phyloP scores from a whole-genome alignment of 2,888 invertebrate genomes.

The Tipula vernalis region DNA sequence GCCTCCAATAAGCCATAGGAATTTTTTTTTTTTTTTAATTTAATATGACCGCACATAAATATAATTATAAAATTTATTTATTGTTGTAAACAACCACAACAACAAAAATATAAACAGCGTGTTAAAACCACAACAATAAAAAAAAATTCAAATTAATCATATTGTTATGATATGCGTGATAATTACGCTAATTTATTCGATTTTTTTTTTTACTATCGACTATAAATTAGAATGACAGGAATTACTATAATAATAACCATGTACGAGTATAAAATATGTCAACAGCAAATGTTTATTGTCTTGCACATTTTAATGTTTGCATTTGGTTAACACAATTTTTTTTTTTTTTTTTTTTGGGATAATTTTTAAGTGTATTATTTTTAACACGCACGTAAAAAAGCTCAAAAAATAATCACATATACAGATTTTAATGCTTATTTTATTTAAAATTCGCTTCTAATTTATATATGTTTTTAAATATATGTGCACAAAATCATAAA shows the following conservation, averaged over 20 bases:
- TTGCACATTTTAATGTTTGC: background rate
- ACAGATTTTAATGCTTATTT: no score
- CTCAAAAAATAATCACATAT: background rate
- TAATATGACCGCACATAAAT: background rate
- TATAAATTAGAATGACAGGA: background rate
- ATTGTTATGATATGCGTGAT: background rate
- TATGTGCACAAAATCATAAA: no score
- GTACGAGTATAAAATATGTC: background rate
- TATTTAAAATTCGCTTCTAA: no score
- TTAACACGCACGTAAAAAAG: background rate
- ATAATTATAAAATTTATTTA: background rate
- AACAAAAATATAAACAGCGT: background rate
- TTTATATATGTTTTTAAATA: no score
- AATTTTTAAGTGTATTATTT: background rate
- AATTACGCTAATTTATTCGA: background rate
- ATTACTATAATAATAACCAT: background rate
- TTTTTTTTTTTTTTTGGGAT: background rate
- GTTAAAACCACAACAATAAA: background rate
- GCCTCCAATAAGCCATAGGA: no score
- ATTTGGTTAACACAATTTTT: background rate
- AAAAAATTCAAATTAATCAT: background rate
- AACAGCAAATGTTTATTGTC: background rate
- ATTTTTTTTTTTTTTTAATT: background rate
- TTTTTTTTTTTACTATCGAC: background rate
- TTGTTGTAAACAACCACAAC: background rate